phyloP scores from a whole-genome alignment of 2,888 invertebrate species.

The Chrysotoxum bicinctum region DNA sequence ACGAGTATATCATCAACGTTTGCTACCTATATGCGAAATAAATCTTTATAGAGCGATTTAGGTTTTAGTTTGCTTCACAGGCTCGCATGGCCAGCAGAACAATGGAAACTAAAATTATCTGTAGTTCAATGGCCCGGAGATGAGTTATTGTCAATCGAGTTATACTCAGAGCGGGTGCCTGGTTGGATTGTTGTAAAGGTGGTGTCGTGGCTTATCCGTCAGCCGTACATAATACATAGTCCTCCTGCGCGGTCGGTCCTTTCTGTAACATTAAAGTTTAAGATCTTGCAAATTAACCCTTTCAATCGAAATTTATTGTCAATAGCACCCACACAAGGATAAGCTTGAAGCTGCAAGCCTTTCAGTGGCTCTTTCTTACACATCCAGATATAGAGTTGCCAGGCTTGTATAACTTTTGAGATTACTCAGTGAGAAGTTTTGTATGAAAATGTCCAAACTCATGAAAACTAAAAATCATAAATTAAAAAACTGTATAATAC shows the following conservation, averaged over 20 bases:
- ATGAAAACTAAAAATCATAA: no score
- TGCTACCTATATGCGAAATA: slow-evolving; percentile 50
- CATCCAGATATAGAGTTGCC: not conserved
- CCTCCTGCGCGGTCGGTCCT: slow-evolving; percentile 17
- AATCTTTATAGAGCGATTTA: slow-evolving; percentile 49
- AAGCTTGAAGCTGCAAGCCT: slow-evolving; percentile 33
- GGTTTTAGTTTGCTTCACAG: slow-evolving; percentile 33
- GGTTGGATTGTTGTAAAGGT: not conserved
- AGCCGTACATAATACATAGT: not conserved
- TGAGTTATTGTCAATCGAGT: slow-evolving; percentile 55
- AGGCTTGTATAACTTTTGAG: no score
- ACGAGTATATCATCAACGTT: slow-evolving; percentile 58
- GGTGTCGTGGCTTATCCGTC: slow-evolving; percentile 21
- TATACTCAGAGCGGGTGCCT: slow-evolving; percentile 18
- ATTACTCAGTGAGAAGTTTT: no score
- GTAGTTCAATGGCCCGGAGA: slow-evolving; percentile 64
- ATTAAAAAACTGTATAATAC: no score
- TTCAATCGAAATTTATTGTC: slow-evolving; percentile 59
- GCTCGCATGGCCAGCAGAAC: slow-evolving; percentile 20
- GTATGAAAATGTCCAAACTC: no score
- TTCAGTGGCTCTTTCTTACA: slow-evolving; percentile 36
- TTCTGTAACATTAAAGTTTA: slow-evolving; percentile 57
- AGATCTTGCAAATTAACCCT: slow-evolving; percentile 68
- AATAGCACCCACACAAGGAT: not conserved
- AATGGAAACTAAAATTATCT: slow-evolving; percentile 51